Evolutionary conservation across 2,113 vertebrate species (phyloP).

Genomic region (Sorex fumeus): DNA sequence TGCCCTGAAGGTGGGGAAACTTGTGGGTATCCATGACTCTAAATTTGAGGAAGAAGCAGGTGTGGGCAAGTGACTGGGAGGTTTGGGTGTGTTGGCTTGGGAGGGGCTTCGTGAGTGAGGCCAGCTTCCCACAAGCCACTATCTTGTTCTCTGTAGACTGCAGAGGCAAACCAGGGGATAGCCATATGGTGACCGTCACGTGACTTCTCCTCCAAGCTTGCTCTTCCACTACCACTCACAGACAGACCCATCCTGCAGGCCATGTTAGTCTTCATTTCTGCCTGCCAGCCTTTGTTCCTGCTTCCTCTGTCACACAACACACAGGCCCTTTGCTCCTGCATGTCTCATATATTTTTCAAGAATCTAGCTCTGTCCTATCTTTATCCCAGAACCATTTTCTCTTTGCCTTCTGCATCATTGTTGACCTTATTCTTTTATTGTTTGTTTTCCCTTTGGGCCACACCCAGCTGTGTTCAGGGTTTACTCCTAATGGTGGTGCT

Average conservation of each 20-base stretch:
- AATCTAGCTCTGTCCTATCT: conserved; percentile 10
- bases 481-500: too few relatives aligned
- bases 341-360: not conserved
- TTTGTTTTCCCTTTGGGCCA: too few relatives aligned
- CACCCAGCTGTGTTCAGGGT: too few relatives aligned
- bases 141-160: not conserved
- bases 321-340: not conserved
- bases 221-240: not conserved
- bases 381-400: not conserved
- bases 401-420: not conserved
- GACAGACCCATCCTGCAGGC: not conserved
- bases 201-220: not conserved
- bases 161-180: not conserved
- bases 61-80: not conserved
- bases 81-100: not conserved
- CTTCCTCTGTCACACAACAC: not conserved
- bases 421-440: not conserved
- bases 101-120: not conserved
- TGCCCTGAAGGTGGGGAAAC: not conserved
- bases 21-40: not conserved
- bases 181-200: not conserved
- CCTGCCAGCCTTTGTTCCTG: not conserved
- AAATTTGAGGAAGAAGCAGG: not conserved
- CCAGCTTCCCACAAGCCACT: not conserved
- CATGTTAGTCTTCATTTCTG: not conserved